These are phyloP conservation scores for Lasioglossum malachurum DNA, from an alignment of 2,888 invertebrate species.

Conservation along the genomic window DNA sequence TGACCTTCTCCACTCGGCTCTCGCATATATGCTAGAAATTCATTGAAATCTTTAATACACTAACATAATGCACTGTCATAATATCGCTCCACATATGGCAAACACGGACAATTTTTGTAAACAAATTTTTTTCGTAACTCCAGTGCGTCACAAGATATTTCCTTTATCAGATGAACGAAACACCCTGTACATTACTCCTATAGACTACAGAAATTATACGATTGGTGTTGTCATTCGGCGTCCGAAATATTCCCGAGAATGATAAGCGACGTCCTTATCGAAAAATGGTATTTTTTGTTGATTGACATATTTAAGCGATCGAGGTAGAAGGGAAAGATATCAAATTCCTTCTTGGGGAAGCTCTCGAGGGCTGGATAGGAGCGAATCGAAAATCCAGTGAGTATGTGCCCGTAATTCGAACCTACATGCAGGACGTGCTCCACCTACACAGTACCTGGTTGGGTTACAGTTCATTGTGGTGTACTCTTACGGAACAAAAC, in stretches of 20 bases:
- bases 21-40: background rate
- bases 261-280: no score
- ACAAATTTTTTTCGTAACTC: no score
- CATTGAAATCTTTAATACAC: background rate
- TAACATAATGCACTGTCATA: background rate
- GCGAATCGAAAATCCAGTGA: constrained; percentile 63
- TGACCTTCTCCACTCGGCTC: constrained; percentile 36
- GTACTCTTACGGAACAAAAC: constrained; percentile 75
- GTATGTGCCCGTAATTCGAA: constrained; percentile 57
- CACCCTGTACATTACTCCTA: no score
- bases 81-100: background rate
- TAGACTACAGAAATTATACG: no score
- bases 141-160: no score
- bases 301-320: constrained; percentile 41
- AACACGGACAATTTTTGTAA: background rate
- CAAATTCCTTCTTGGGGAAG: constrained; percentile 54
- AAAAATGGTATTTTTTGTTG: background rate
- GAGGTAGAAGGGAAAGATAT: constrained; percentile 41
- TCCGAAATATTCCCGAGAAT: no score
- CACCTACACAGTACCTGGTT: constrained; percentile 61
- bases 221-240: no score
- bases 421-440: constrained; percentile 50
- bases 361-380: constrained; percentile 59
- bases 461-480: constrained; percentile 76
- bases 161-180: no score